Evolutionary conservation across 2,797 vertebrate genomes (phyloP).

Genomic region (Crotalus adamanteus): DNA sequence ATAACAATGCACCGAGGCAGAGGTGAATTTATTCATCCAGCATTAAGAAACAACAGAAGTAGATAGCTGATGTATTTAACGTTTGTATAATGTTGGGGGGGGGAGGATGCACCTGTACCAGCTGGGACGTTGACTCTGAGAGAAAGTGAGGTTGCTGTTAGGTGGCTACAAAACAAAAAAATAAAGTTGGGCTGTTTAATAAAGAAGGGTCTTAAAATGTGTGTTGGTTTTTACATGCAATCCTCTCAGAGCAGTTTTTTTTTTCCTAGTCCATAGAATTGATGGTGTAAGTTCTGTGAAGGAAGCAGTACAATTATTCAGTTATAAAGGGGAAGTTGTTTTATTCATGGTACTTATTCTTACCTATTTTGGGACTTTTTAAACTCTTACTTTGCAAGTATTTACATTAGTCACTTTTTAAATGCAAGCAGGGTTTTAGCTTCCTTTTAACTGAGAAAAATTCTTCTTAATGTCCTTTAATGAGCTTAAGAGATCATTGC

Average conservation of each 20-base stretch:
- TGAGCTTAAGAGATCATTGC: slow-evolving; percentile 79
- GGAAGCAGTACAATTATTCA: slow-evolving; percentile 69
- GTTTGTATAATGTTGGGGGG: slow-evolving; percentile 40
- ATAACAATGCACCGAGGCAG: slow-evolving; percentile 80
- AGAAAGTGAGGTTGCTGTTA: slow-evolving; percentile 50
- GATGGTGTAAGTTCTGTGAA: slow-evolving; percentile 72
- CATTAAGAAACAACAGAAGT: slow-evolving; percentile 51
- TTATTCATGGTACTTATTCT: background rate
- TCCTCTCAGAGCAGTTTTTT: slow-evolving; percentile 62
- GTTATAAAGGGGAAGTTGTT: slow-evolving; percentile 56
- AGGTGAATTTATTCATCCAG: slow-evolving; percentile 75
- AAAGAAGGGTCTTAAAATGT: slow-evolving; percentile 32
- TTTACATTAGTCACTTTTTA: slow-evolving; percentile 66
- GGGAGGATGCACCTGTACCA: slow-evolving; percentile 57
- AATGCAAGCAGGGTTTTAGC: slow-evolving; percentile 70
- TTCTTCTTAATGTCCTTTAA: slow-evolving; percentile 78
- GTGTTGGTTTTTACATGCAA: slow-evolving; percentile 56
- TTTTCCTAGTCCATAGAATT: slow-evolving; percentile 70
- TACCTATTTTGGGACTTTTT: slow-evolving; percentile 30
- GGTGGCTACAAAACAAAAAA: slow-evolving; percentile 10
- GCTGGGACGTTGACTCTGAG: slow-evolving; percentile 43
- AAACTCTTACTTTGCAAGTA: slow-evolving; percentile 42
- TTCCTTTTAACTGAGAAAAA: slow-evolving; percentile 73
- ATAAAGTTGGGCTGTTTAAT: background rate
- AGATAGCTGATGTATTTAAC: slow-evolving; percentile 21